Evolutionary conservation across 2,113 vertebrate species (phyloP), one percentile per base, ranked within the genome.

Genomic region (Perca schrenkii): DNA sequence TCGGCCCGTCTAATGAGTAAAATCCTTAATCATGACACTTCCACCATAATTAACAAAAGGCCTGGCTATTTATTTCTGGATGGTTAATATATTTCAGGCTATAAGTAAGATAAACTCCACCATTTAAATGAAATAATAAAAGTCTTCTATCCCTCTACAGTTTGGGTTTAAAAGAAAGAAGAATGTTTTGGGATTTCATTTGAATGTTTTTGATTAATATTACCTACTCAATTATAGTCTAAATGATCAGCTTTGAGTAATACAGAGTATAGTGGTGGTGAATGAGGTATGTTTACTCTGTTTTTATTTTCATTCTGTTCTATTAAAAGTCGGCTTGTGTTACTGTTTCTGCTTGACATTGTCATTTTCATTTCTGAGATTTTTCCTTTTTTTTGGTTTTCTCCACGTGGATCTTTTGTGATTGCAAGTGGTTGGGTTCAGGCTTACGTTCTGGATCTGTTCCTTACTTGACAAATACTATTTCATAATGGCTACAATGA

Each of bases 1-100:
- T 66, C 7, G 22, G 56, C 64, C 8, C 72, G 62, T 65, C 46
- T 49, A 40, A 88, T 83, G 83, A 84, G 72, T 79, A 40, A 80
- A 90, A 77, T 77, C 52, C 49, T 79, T 71, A 70, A 67, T 78
- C 62, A 36, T 8, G 28, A 73, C 77, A 60, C 70, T 63, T 76
- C 34, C 61, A 77, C 13, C 61, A 61, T 84, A 83, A 85, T 88
- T 72, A 89, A 77, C n/a, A 67, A 79, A 43, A 71, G 19, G 22
- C 64, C 31, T 36, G 56, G 25, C 16, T 25, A 52, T 47, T 58
- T 76, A 50, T 49, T 22, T 57, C 14, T 50, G 22, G 12, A 58
- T 58, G 31, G 68, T 80, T 76, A 40, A 68, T 69, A 58, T 62
- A 85, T 69, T 73, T 54, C 16, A 40, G 14, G 6, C n/a, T n/a